Percentiles rank a stretch among this genome's conserved stretches.
phyloP scores from a whole-genome alignment of 1,140 invertebrate species.

The Gonioctena quinquepunctata region DNA sequence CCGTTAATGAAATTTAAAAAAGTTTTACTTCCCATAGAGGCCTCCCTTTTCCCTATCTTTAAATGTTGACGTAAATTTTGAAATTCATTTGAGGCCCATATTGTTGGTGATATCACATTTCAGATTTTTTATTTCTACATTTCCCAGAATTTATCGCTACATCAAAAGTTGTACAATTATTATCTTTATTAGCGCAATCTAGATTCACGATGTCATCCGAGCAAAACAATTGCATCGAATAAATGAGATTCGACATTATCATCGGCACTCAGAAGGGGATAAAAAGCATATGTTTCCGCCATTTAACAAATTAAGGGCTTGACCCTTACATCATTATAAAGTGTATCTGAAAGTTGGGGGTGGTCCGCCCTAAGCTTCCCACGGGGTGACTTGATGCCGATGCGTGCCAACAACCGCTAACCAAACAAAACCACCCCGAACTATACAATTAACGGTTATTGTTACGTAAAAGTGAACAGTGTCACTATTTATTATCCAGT shows the following conservation, averaged over 20 bases:
- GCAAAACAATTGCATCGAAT: conserved; percentile 1
- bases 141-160: too few relatives aligned
- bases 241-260: conserved; percentile 16
- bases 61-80: too few relatives aligned
- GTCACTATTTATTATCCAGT: neutral
- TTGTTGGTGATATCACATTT: too few relatives aligned
- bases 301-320: conserved; percentile 54
- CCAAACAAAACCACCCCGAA: conserved; percentile 42
- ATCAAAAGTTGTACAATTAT: too few relatives aligned
- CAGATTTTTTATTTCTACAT: too few relatives aligned
- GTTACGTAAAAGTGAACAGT: conserved; percentile 43
- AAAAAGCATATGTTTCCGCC: conserved; percentile 51
- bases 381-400: conserved; percentile 37
- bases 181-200: neutral
- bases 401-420: conserved; percentile 48
- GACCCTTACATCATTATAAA: conserved; percentile 26
- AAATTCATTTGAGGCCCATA: too few relatives aligned
- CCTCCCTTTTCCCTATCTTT: too few relatives aligned
- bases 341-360: conserved; percentile 25
- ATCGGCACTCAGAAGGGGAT: neutral
- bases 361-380: conserved; percentile 38
- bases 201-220: conserved; percentile 7
- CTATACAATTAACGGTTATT: conserved; percentile 47
- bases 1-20: too few relatives aligned
- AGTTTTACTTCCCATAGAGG: too few relatives aligned